Percentiles rank a stretch among this genome's conserved stretches.
These are phyloP conservation scores for Dendronephthya gigantea DNA, from an alignment of 64 coral and sea anemone species.

Conservation along the genomic window DNA sequence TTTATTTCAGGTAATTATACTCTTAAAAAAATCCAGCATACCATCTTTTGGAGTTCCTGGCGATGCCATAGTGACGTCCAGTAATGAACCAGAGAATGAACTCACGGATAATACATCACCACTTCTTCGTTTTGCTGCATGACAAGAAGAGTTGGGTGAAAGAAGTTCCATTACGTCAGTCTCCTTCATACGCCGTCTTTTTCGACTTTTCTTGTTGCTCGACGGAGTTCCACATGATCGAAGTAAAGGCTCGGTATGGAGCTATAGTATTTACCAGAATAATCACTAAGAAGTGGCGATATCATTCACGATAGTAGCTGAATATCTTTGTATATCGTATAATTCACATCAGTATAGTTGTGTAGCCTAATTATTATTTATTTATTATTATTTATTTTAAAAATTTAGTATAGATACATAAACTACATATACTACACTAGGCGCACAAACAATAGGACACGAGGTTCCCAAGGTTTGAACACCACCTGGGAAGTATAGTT, in stretches of 20 bases:
- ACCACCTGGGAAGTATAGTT: too few species aligned
- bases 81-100: slow-evolving; percentile 52
- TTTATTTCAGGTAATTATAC: neutral
- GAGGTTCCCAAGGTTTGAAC: too few species aligned
- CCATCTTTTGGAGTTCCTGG: slow-evolving; percentile 60
- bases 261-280: slow-evolving; percentile 8
- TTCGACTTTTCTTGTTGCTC: slow-evolving; percentile 47
- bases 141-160: slow-evolving; percentile 81
- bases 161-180: slow-evolving; percentile 80
- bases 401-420: too few species aligned
- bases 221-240: slow-evolving; percentile 51
- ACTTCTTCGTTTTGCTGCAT: slow-evolving; percentile 67
- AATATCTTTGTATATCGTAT: too few species aligned
- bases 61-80: slow-evolving; percentile 60
- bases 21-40: neutral
- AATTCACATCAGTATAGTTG: too few species aligned
- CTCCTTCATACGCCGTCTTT: slow-evolving; percentile 73
- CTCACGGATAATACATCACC: slow-evolving; percentile 60
- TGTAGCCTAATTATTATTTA: too few species aligned
- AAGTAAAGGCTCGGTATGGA: slow-evolving; percentile 25
- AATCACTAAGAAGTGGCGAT: neutral
- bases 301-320: too few species aligned
- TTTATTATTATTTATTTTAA: too few species aligned
- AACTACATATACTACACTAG: too few species aligned
- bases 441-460: too few species aligned